Evolutionary conservation across 2,888 invertebrate genomes (phyloP).

Genomic region (Athalia circularis): DNA sequence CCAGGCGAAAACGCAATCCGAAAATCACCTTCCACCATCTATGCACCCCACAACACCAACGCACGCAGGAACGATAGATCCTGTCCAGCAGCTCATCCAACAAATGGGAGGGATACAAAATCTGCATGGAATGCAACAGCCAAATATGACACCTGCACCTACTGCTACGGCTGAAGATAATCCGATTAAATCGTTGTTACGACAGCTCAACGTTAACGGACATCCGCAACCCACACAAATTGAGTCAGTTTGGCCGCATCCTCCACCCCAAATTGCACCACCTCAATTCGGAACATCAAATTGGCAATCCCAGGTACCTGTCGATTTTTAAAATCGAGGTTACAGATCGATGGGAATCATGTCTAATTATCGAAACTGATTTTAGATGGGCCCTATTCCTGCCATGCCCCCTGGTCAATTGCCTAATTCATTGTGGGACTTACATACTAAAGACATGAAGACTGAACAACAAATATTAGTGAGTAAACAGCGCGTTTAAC

Average conservation of each 20-base stretch:
- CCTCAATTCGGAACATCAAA: conserved; percentile 68
- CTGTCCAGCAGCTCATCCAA: conserved; percentile 75
- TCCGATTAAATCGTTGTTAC: conserved; percentile 75
- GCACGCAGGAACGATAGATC: conserved; percentile 72
- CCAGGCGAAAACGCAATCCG: conserved; percentile 65
- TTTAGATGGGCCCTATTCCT: conserved; percentile 67
- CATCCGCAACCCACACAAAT: conserved; percentile 60
- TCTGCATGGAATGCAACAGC: conserved; percentile 68
- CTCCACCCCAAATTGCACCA: conserved; percentile 66
- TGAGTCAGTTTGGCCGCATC: conserved; percentile 71
- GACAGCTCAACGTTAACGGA: conserved; percentile 73
- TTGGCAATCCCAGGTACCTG: conserved; percentile 69
- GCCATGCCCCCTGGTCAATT: conserved; percentile 71
- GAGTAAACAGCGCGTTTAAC: conserved; percentile 50
- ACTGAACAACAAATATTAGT: conserved; percentile 75
- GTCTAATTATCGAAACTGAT: background rate
- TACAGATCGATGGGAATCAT: background rate
- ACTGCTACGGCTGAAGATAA: conserved; percentile 70
- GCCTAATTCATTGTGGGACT: conserved; percentile 70
- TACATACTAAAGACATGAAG: conserved; percentile 74
- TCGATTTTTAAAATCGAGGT: background rate
- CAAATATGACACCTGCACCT: conserved; percentile 59
- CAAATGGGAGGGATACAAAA: conserved; percentile 76
- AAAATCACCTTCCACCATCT: conserved; percentile 64
- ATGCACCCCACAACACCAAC: conserved; percentile 61